phyloP scores from a whole-genome alignment of 2,888 invertebrate genomes.

The Tipula confusa region DNA sequence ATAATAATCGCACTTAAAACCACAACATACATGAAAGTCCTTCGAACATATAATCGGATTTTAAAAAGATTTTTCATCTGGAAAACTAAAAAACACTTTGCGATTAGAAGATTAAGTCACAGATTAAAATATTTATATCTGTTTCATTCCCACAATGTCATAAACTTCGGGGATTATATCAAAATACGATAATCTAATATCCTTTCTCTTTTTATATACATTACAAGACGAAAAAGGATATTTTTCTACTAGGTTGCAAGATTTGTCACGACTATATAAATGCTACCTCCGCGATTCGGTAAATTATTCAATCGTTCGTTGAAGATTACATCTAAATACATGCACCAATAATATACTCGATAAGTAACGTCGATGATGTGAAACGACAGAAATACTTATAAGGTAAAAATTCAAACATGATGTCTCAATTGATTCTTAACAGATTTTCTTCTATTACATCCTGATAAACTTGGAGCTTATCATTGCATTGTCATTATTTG shows the following conservation, averaged over 20 bases:
- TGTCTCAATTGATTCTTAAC: slow-evolving; percentile 3
- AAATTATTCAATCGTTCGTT: not conserved
- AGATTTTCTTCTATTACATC: not conserved
- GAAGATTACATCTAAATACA: not conserved
- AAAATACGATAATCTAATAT: not conserved
- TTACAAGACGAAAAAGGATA: not conserved
- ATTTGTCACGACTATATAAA: not conserved
- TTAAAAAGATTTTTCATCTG: not conserved
- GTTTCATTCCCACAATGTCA: not conserved
- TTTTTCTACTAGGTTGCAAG: not conserved
- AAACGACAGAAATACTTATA: not conserved
- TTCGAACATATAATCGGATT: not conserved
- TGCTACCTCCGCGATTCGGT: not conserved
- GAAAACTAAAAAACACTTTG: not conserved
- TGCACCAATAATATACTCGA: not conserved
- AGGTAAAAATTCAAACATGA: not conserved
- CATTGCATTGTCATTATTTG: not conserved
- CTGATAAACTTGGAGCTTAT: not conserved
- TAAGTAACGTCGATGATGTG: not conserved
- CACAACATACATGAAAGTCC: not conserved
- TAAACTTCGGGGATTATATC: not conserved
- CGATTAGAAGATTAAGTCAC: not conserved
- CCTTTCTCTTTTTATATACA: not conserved
- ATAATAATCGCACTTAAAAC: too few relatives aligned
- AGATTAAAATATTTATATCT: not conserved